Evolutionary conservation across 1,140 invertebrate species (phyloP).

Genomic region (Meloidogyne hapla): DNA sequence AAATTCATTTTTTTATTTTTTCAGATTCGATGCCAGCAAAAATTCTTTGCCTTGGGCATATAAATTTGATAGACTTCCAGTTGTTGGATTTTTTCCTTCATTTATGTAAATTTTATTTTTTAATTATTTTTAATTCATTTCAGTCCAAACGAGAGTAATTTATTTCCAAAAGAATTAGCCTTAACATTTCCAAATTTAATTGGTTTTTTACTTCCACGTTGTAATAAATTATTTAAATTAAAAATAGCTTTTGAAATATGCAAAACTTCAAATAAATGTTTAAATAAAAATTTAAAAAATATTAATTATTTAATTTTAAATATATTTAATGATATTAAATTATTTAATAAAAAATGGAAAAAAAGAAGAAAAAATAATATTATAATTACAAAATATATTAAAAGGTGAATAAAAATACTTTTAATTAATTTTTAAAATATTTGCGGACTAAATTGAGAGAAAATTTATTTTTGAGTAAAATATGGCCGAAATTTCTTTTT

Average conservation of each 20-base stretch:
- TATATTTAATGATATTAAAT: not conserved
- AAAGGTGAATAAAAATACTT: no score
- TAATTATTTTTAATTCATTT: not conserved
- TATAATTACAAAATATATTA: slow-evolving; percentile 2
- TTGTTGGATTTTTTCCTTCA: slow-evolving; percentile 26
- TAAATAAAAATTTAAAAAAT: slow-evolving; percentile 1
- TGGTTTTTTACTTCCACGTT: slow-evolving; percentile 23
- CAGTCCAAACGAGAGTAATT: not conserved
- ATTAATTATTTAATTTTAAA: slow-evolving; percentile 10
- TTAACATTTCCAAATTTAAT: slow-evolving; percentile 23
- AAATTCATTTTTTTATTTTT: not conserved
- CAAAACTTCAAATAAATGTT: not conserved
- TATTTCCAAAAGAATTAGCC: slow-evolving; percentile 4
- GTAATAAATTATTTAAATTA: not conserved
- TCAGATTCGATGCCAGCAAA: slow-evolving; percentile 7
- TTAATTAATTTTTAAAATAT: not conserved
- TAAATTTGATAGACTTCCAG: slow-evolving; percentile 13
- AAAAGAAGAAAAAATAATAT: not conserved
- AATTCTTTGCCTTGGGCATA: slow-evolving; percentile 12
- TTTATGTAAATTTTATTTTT: not conserved
- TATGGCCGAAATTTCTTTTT: no score
- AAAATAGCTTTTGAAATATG: slow-evolving; percentile 11
- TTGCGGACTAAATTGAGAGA: not conserved
- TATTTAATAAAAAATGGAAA: slow-evolving; percentile 10
- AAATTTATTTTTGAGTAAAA: not conserved